These are phyloP conservation scores for Phoebastria nigripes DNA, from an alignment of 2,797 vertebrate species.

Conservation along the genomic window DNA sequence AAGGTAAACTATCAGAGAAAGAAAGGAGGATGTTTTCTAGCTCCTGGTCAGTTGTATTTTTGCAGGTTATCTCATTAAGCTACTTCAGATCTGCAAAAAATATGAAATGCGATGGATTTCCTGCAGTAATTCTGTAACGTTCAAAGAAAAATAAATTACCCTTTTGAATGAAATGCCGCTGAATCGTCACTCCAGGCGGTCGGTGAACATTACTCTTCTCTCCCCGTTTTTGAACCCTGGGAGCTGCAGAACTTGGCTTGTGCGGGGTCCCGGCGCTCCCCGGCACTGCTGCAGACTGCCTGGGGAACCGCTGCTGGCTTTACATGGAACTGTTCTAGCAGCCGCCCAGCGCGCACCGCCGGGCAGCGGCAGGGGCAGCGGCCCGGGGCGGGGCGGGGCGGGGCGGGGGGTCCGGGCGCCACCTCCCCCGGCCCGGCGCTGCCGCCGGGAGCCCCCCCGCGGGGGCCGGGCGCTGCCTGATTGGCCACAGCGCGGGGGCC, in stretches of 20 bases:
- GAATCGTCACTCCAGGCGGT: neutral
- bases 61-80: neutral
- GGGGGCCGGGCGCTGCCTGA: neutral
- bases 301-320: neutral
- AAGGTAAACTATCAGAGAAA: neutral
- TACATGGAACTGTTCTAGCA: neutral
- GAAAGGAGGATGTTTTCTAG: neutral
- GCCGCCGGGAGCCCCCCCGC: neutral
- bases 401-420: neutral
- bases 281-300: neutral
- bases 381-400: neutral
- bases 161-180: neutral
- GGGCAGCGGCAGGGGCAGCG: neutral
- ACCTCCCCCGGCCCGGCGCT: neutral
- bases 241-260: neutral
- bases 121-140: neutral
- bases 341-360: neutral
- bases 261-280: neutral
- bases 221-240: neutral
- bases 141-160: neutral
- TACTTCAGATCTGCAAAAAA: neutral
- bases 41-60: neutral
- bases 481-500: neutral
- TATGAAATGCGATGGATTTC: fast-evolving
- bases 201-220: neutral